Evolutionary conservation across 2,113 vertebrate species (phyloP).

Genomic region (Hystrix brachyura): DNA sequence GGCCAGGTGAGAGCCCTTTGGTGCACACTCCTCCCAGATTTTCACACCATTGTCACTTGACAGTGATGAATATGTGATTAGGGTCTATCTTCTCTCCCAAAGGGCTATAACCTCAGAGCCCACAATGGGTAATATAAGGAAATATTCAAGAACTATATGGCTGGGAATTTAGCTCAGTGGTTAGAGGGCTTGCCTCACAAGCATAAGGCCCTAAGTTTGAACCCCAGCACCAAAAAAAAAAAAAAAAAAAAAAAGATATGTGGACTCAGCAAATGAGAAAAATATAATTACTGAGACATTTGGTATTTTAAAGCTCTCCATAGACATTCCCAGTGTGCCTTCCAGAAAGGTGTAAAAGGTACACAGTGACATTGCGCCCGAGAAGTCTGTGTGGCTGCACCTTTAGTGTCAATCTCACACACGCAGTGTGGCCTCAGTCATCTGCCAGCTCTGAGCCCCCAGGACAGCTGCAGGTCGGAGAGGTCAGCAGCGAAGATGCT

Average conservation of each 20-base stretch:
- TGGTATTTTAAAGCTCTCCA: not conserved
- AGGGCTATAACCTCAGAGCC: too few species aligned
- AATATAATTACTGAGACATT: not conserved
- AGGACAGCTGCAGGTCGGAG: not conserved
- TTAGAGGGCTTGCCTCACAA: too few species aligned
- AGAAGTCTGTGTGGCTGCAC: not conserved
- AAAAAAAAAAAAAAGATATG: too few species aligned
- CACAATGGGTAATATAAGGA: not conserved
- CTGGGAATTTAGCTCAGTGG: not conserved
- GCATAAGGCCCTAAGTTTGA: too few species aligned
- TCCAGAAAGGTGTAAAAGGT: not conserved
- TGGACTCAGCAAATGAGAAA: not conserved
- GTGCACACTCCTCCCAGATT: not conserved
- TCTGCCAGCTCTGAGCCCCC: too few species aligned
- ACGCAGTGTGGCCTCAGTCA: not conserved
- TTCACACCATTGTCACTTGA: too few species aligned
- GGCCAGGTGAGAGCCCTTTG: too few species aligned
- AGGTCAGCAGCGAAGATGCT: not conserved
- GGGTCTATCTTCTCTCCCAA: not conserved
- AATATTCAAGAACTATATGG: not conserved
- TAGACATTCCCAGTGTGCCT: not conserved
- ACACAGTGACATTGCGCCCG: fast-evolving
- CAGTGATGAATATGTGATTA: not conserved
- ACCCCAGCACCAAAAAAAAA: not conserved
- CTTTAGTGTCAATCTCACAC: not conserved